These are phyloP conservation scores for Neocrepidodera transversa DNA, from an alignment of 2,888 invertebrate species.

Conservation along the genomic window DNA sequence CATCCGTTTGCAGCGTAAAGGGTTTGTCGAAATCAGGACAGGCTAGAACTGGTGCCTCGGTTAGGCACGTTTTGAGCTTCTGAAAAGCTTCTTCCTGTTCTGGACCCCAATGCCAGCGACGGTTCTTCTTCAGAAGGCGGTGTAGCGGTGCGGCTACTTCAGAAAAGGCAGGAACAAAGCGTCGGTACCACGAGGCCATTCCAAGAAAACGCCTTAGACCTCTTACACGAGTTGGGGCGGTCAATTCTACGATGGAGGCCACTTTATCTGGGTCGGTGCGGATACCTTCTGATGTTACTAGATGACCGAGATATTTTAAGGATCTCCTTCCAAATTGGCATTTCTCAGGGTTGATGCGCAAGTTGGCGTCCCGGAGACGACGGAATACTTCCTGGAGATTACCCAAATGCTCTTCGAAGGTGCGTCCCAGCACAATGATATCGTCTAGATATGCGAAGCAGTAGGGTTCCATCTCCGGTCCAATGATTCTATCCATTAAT, in stretches of 20 bases:
- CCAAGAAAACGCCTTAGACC: slow-evolving; percentile 20
- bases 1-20: slow-evolving; percentile 41
- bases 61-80: not conserved
- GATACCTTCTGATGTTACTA: not conserved
- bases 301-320: no score
- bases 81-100: slow-evolving; percentile 15
- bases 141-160: slow-evolving; percentile 4
- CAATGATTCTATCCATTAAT: not conserved
- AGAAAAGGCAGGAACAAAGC: slow-evolving; percentile 22
- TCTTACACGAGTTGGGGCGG: not conserved
- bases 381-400: not conserved
- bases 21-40: slow-evolving; percentile 36
- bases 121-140: slow-evolving; percentile 6
- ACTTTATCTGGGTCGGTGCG: slow-evolving; percentile 8
- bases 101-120: slow-evolving; percentile 3
- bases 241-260: slow-evolving; percentile 3
- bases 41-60: slow-evolving; percentile 16
- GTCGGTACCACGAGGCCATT: slow-evolving; percentile 22
- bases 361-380: not conserved
- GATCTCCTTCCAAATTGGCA: not conserved
- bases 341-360: not conserved
- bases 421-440: not conserved
- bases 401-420: not conserved
- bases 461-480: not conserved
- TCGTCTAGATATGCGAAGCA: not conserved